Evolutionary conservation across 2,888 invertebrate genomes (phyloP), one percentile per base, ranked within the genome.

Genomic region (Hetaerina titia): DNA sequence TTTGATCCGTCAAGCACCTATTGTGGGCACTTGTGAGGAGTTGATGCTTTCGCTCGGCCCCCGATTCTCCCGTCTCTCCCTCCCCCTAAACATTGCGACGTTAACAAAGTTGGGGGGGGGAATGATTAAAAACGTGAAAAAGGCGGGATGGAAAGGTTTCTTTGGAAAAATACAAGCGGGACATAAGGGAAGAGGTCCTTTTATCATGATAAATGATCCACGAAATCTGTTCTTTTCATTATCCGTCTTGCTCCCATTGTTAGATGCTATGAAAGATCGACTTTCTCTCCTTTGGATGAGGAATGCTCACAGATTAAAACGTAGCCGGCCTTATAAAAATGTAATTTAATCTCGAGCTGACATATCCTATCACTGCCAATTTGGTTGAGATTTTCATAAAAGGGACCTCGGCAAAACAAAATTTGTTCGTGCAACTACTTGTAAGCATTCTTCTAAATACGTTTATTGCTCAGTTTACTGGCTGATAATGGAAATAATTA

Each of bases 11-110:
- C 31, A 81, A 81, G 81, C 81, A 31, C 81, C 81, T 31, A 81
- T 81, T 81, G 81, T 81, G 81, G 81, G 81, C 69, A 69, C 69
- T n/a, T 31, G 56, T n/a, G 64, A 58, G 15, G 22, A 90, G 74
- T 19, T 58, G 25, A 64, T 90, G 74, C 64, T 74, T 94, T 94
- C 94, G 57, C 90, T 25, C 64, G 69, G 81, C 94, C 87, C 94
- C 87, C 69, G 31, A 88, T 63, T 89, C 89, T 45, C 25, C 81
- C 64, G 45, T 90, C 90, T 81, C 69, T 64, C 90, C 6, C 74
- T 74, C 58, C 57, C 58, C 69, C 95, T n/a, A 15, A 81, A 81
- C 13, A 9, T 9, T 9, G 81, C 81, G 31, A 81, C 31, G 6
- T 31, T 31, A 22, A 81, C 81, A 25, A 81, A 81, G 81, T 81